Percentiles rank a stretch among this genome's conserved stretches.
Conservation (phyloP, 2,113 vertebrate genomes). For the Dasypus novemcinctus region DNA sequence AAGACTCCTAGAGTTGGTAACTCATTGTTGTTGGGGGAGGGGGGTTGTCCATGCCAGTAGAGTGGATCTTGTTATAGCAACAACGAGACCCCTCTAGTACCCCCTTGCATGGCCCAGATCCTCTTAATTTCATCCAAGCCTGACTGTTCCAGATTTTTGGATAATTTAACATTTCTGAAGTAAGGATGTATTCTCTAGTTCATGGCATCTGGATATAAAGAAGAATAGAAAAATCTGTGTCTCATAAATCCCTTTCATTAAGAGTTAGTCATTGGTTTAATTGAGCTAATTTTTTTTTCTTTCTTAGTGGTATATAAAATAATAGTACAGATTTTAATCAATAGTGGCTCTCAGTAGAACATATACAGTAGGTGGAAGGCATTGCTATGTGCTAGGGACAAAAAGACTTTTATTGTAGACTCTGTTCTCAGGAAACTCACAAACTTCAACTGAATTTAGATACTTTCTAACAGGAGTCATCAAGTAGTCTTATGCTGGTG, state of each 20-base stretch:
- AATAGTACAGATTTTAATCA: slow-evolving; percentile 1
- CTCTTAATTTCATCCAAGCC: neutral
- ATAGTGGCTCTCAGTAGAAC: neutral
- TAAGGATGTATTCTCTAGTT: neutral
- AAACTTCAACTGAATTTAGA: neutral
- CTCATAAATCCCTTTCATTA: neutral
- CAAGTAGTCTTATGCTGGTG: neutral
- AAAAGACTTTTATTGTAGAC: neutral
- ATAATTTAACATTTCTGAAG: neutral
- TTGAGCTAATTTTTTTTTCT: neutral
- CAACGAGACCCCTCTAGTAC: neutral
- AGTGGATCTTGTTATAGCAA: neutral
- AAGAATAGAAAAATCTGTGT: neutral
- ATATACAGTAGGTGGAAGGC: neutral
- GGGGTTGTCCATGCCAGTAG: neutral
- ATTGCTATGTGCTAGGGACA: neutral
- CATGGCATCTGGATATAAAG: neutral
- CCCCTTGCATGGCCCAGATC: neutral
- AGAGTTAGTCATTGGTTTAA: neutral
- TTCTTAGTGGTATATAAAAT: neutral
- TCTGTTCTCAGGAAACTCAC: neutral
- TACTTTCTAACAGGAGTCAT: neutral
- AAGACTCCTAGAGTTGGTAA: neutral
- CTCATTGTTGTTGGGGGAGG: neutral
- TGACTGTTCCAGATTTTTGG: neutral